Base-by-base conservation (phyloP, 2,888 invertebrate species). In the Anarsia innoxiella region DNA sequence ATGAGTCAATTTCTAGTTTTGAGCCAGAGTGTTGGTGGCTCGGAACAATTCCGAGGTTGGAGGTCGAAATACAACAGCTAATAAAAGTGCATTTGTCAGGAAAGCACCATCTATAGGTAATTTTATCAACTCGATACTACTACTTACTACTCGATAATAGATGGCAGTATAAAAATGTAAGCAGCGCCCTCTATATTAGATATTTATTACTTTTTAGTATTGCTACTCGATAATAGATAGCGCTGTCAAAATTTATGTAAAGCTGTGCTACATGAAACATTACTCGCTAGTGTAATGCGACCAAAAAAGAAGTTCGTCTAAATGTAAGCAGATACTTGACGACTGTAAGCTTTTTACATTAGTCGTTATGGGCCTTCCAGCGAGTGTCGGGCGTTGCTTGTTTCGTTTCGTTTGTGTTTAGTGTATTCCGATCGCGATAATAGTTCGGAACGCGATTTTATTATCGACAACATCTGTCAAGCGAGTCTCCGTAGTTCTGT, bases 381-480 rank as follows among this genome's bases (percentile, higher is more conserved):
- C 30, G 9, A 9, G 14, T 8, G 13, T 53, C 62, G 53, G 58
- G 61, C 58, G 65, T 64, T 61, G 61, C 51, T 62, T 54, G 51
- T 49, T 41, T 52, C 55, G 52, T 51, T 48, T 48, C 43, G 50
- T 44, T 50, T 42, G 44, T 44, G 57, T 63, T 71, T 67, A 75
- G 74, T 77, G 63, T 67, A 60, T 53, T 61, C 67, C 61, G 65
- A 63, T 64, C 64, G 62, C 66, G 75, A 65, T 62, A 58, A 57
- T 63, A 63, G 64, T 69, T 67, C 58, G 56, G 60, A 68, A 68
- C 66, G 69, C 67, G 61, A 64, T 59, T 58, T 49, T 48, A 51
- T 61, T 63, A 54, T 69, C 71, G 69, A 73, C 70, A 74, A 72
- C 70, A 74, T 68, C 76, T 78, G 78, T 77, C 76, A 78, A 69